Conservation (phyloP, 2,797 vertebrate species). For the Melanotaenia maccullochi region DNA sequence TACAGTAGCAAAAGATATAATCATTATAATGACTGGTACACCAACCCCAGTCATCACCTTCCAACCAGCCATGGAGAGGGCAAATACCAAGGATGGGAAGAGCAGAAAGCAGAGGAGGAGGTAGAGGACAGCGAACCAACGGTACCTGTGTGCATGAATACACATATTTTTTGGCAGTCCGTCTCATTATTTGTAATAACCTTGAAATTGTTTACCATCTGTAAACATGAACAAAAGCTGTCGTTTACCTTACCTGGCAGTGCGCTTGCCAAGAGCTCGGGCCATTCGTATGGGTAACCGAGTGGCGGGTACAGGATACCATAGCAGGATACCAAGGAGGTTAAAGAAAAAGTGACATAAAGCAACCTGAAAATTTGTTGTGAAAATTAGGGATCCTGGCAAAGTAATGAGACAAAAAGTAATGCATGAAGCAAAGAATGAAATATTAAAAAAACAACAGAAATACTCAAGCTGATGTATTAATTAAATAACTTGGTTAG, state of each 20-base stretch:
- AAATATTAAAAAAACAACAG: too few species aligned
- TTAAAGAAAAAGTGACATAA: conserved; percentile 69
- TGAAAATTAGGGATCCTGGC: not conserved
- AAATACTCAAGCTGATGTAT: not conserved
- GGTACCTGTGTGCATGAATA: conserved; percentile 33
- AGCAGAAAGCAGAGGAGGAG: conserved; percentile 58
- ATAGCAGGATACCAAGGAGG: conserved; percentile 60
- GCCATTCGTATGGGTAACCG: conserved; percentile 65
- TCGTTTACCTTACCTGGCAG: conserved; percentile 39
- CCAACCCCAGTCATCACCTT: conserved; percentile 49
- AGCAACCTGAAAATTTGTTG: conserved; percentile 44
- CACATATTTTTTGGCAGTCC: not conserved
- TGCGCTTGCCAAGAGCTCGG: conserved; percentile 42
- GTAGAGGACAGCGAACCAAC: conserved; percentile 57
- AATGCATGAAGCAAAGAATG: not conserved
- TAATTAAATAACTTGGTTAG: too few species aligned
- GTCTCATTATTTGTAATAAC: not conserved
- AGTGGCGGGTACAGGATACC: conserved; percentile 58
- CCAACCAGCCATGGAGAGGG: conserved; percentile 60
- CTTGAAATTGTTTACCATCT: not conserved
- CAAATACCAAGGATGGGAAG: conserved; percentile 52
- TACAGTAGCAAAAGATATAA: conserved; percentile 13
- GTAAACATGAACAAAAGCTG: not conserved
- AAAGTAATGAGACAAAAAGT: conserved; percentile 14
- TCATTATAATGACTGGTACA: conserved; percentile 20